A percentile compares a stretch with the other conserved stretches of the same genome.
Evolutionary conservation across 2,113 vertebrate species (phyloP).

Genomic region (Phylloscopus trochilus): DNA sequence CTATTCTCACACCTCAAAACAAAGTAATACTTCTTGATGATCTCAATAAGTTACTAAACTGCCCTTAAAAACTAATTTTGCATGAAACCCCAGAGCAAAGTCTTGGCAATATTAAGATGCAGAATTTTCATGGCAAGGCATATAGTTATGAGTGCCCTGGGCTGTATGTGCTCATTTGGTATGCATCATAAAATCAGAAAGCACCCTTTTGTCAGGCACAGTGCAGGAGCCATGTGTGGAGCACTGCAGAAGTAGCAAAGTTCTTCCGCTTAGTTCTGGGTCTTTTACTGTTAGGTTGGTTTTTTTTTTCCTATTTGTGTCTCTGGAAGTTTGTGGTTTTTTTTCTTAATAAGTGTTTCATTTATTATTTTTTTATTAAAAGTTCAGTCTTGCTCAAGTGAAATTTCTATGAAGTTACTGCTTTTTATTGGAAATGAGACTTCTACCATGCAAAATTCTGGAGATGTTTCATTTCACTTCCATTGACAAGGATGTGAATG

Average conservation of each 20-base stretch:
- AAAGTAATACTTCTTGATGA: conserved; percentile 80
- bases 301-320: neutral
- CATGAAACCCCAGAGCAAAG: conserved; percentile 77
- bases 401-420: neutral
- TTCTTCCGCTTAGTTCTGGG: conserved; percentile 26
- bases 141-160: conserved; percentile 70
- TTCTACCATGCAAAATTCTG: neutral
- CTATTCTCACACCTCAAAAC: conserved; percentile 78
- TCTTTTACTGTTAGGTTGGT: neutral
- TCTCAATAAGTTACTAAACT: conserved; percentile 83
- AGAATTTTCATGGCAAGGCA: conserved; percentile 75
- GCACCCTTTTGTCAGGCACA: conserved; percentile 71
- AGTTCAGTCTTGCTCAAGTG: neutral
- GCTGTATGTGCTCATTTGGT: conserved; percentile 77
- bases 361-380: neutral
- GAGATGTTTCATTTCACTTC: neutral
- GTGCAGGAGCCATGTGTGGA: conserved; percentile 37
- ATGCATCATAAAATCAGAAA: conserved; percentile 81
- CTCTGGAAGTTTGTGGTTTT: neutral
- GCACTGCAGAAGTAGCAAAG: conserved; percentile 32
- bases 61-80: conserved; percentile 83
- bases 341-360: neutral
- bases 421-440: neutral
- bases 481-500: neutral
- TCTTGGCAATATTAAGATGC: conserved; percentile 76